Base-by-base conservation (phyloP, 2,113 vertebrate species). In the Oenanthe oenanthe region DNA sequence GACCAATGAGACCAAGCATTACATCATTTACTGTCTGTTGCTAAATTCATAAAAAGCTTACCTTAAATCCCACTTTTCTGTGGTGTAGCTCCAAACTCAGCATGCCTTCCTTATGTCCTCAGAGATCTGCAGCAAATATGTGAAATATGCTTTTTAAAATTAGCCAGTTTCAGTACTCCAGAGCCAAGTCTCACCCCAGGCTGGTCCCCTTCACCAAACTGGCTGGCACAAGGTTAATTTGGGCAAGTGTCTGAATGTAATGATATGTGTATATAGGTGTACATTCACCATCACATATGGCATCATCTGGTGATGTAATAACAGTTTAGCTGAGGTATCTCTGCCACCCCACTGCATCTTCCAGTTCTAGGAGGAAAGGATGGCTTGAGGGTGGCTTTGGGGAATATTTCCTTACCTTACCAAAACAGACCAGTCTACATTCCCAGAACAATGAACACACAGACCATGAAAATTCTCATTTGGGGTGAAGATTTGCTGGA, bases 1-100 rank as follows among this genome's bases (percentile, higher is more conserved):
- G 38, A 92, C 68, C 43, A 71, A 45, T 28, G 56, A 93, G 43
- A 56, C 9, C 13, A 74, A 92, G 45, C 66, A 85, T 91, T 95
- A 85, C 70, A 75, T 72, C 42, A 91, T 53, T 65, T 57, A 73
- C 24, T 1, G 1, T 28, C 81, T 43, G 32, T 21, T 3, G 0
- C 50, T 58, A 61, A 82, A 72, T 38, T 75, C 13, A 34, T 62
- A 31, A 75, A 58, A 53, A 86, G 20, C 45, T 87, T 70, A 47
- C 43, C 68, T 93, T 54, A 82, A 77, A 42, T 38, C 45, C 15
- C 47, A 8, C 24, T 62, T 75, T 57, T 47, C 77, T 40, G 34
- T 25, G 66, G 45, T 15, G 5, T 25, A 68, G 50, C 29, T 76
- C 70, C 78, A 71, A 57, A 12, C 16, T 31, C 34, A 48, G 34